These are phyloP conservation scores for Mustela lutreola DNA, from an alignment of 2,113 vertebrate species.

Conservation along the genomic window DNA sequence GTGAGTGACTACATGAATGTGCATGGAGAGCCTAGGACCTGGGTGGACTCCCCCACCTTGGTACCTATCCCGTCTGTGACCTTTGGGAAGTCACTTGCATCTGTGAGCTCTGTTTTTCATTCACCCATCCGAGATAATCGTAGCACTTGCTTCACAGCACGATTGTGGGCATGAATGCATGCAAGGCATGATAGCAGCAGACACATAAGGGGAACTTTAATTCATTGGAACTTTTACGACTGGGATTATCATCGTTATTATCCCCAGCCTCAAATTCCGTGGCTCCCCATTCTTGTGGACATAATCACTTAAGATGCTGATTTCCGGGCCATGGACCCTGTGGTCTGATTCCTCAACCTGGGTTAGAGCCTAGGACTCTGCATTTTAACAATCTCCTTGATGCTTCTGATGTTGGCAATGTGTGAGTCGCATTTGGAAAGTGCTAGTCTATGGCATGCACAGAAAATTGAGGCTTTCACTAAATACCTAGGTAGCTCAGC, in stretches of 20 bases:
- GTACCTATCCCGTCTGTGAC: too few relatives aligned
- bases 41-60: not conserved
- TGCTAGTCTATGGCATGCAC: accelerated
- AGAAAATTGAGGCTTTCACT: not conserved
- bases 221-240: not conserved
- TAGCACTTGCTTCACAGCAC: not conserved
- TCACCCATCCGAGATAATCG: not conserved
- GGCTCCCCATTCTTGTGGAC: not conserved
- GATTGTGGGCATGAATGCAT: accelerated
- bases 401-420: not conserved
- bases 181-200: not conserved
- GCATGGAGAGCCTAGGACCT: not conserved
- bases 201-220: not conserved
- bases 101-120: not conserved
- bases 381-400: not conserved
- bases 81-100: not conserved
- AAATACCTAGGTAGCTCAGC: not conserved
- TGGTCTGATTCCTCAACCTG: not conserved
- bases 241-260: not conserved
- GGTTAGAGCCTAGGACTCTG: not conserved
- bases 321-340: not conserved
- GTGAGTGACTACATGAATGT: accelerated
- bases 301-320: not conserved
- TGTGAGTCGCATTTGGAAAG: not conserved
- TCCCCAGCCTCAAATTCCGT: not conserved